A percentile compares a stretch with the other conserved stretches of the same genome.
Evolutionary conservation across 2,888 invertebrate species (phyloP).

Genomic region (Brenthis ino): DNA sequence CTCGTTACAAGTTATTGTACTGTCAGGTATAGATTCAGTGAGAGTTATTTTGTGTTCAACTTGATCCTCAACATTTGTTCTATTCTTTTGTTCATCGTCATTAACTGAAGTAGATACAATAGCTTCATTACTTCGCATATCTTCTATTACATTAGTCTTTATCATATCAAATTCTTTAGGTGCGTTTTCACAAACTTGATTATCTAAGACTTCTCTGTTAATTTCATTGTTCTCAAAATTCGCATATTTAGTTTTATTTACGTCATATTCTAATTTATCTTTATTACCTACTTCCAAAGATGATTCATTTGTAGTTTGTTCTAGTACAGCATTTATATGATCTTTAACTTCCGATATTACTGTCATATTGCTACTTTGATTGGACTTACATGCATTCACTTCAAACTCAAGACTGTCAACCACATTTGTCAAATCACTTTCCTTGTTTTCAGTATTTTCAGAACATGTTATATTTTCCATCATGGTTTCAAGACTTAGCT

Average conservation of each 20-base stretch:
- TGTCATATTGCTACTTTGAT: too few species aligned
- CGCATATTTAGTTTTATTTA: constrained; percentile 1
- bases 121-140: constrained; percentile 44
- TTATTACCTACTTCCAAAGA: too few species aligned
- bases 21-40: constrained; percentile 60
- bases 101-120: constrained; percentile 60
- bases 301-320: too few species aligned
- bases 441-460: constrained; percentile 37
- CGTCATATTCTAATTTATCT: not conserved
- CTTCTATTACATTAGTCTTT: constrained; percentile 6
- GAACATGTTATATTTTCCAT: constrained; percentile 52
- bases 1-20: constrained; percentile 58
- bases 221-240: not conserved
- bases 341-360: too few species aligned
- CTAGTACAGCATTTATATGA: too few species aligned
- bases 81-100: constrained; percentile 11
- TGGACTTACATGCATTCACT: not conserved
- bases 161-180: not conserved
- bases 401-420: not conserved
- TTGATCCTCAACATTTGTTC: not conserved
- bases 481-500: constrained; percentile 58
- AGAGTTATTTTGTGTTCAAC: constrained; percentile 37
- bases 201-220: not conserved
- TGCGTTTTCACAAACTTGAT: not conserved
- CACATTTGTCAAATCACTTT: not conserved